Evolutionary conservation across 2,113 vertebrate genomes (phyloP), one percentile per base, ranked within the genome.

Genomic region (Lasiurus borealis): DNA sequence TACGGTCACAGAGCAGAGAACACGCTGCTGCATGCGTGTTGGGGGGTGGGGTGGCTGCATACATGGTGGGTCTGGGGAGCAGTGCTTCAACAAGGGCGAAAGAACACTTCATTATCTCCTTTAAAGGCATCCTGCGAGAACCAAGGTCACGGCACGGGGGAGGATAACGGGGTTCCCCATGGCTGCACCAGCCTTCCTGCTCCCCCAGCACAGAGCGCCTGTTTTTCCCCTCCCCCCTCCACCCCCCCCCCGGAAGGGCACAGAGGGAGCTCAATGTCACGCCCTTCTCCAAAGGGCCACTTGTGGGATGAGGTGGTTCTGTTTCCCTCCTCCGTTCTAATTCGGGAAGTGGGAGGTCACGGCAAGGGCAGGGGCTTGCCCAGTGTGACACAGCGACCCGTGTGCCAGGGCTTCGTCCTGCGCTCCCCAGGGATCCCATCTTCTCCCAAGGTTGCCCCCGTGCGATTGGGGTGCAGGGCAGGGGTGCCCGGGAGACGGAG

Each of bases 271-370:
- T 66, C 68, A 76, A 86, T 15, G 5, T 19, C 5, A 29, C 13
- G 25, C 10, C 27, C 71, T 12, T 27, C 46, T 73, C 54, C 11
- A 21, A 81, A 76, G 57, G 50, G 71, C 75, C 69, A 73, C 8
- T 52, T 48, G 54, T 72, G 34, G 82, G 71, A 85, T 23, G 34
- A 76, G 57, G 64, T 68, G 21, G 36, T 68, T 64, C 31, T 23
- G 29, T 34, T 27, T 21, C 8, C 21, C 4, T 11, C 59, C 59
- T 4, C 80, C 48, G 88, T 76, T 94, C 95, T 94, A 80, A 91
- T 91, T 93, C 88, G 90, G 89, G 92, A 97, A 97, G 80, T 62
- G 23, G 83, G 57, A 95, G 95, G 93, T 96, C 77, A 82, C 1
- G 19, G 52, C 19, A 31, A 86, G 57, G 95, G 69, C 85, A 84